Conservation (phyloP, 2,888 invertebrate genomes). For the Alloplasta piceator region DNA sequence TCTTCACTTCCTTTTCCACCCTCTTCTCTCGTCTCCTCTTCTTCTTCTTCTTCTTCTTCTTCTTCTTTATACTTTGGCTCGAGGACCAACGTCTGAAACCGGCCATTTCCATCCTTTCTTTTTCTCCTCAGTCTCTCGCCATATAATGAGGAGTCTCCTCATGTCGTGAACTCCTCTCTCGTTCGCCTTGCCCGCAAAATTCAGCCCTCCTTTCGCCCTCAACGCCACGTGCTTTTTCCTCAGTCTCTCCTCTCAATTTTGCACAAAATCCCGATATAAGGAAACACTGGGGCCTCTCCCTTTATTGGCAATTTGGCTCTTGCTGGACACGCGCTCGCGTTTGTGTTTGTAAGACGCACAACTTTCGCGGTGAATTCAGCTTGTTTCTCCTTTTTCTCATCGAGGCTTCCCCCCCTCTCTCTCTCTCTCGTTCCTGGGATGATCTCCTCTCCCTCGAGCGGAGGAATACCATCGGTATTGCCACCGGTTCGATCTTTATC, state of each 20-base stretch:
- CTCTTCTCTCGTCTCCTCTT: slow-evolving; percentile 49
- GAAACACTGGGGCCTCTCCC: slow-evolving; percentile 30
- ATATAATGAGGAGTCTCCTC: slow-evolving; percentile 78
- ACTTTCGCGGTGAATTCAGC: slow-evolving; percentile 44
- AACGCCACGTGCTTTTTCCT: slow-evolving; percentile 26
- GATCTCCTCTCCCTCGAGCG: background rate
- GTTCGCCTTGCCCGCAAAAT: slow-evolving; percentile 72
- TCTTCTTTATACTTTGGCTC: slow-evolving; percentile 56
- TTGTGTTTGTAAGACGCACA: slow-evolving; percentile 39
- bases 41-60: slow-evolving; percentile 38
- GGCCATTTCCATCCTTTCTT: slow-evolving; percentile 10
- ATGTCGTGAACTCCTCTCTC: slow-evolving; percentile 76
- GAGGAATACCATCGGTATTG: slow-evolving; percentile 19
- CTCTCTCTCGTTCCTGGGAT: background rate
- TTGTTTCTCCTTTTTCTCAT: background rate
- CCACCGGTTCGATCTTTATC: slow-evolving; percentile 59
- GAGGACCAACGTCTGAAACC: slow-evolving; percentile 19
- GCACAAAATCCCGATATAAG: slow-evolving; percentile 31
- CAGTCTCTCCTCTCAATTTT: background rate
- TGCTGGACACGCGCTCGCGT: background rate
- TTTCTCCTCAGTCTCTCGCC: slow-evolving; percentile 65
- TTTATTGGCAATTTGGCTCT: slow-evolving; percentile 63
- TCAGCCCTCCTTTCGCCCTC: slow-evolving; percentile 51
- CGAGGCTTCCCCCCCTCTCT: background rate
- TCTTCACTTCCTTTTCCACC: slow-evolving; percentile 41